These are phyloP conservation scores for Chrysochloris asiatica DNA, from an alignment of 2,113 vertebrate genomes.

Conservation along the genomic window DNA sequence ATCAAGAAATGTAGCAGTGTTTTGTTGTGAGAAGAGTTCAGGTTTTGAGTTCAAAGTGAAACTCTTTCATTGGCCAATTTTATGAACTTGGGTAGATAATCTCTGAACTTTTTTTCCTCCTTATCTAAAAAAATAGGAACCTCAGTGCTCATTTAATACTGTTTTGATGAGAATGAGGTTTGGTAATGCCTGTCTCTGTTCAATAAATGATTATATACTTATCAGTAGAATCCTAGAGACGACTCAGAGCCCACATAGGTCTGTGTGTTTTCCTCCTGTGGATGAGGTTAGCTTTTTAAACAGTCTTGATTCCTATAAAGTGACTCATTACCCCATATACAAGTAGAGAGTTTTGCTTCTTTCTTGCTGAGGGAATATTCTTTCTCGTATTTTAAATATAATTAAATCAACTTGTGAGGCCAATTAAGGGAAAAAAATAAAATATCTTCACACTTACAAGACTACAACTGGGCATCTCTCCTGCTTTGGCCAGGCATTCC, in stretches of 20 bases:
- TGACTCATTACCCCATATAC: neutral
- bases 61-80: neutral
- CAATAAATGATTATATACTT: neutral
- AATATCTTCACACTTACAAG: conserved; percentile 30
- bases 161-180: neutral
- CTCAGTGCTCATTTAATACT: neutral
- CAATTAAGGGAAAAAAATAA: neutral
- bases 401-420: conserved; percentile 47
- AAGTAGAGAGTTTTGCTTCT: neutral
- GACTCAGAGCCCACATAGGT: neutral
- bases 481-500: conserved; percentile 26
- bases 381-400: conserved; percentile 23
- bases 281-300: neutral
- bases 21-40: neutral
- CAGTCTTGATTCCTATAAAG: neutral
- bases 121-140: conserved; percentile 1
- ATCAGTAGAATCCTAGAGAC: neutral
- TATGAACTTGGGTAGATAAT: conserved; percentile 33
- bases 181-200: neutral
- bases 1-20: neutral
- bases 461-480: conserved; percentile 39
- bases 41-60: conserved; percentile 9
- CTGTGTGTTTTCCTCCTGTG: neutral
- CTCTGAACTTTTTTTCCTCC: neutral
- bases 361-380: neutral